These are phyloP conservation scores for Phalloptychus januarius DNA, from an alignment of 2,797 vertebrate species.

Conservation along the genomic window DNA sequence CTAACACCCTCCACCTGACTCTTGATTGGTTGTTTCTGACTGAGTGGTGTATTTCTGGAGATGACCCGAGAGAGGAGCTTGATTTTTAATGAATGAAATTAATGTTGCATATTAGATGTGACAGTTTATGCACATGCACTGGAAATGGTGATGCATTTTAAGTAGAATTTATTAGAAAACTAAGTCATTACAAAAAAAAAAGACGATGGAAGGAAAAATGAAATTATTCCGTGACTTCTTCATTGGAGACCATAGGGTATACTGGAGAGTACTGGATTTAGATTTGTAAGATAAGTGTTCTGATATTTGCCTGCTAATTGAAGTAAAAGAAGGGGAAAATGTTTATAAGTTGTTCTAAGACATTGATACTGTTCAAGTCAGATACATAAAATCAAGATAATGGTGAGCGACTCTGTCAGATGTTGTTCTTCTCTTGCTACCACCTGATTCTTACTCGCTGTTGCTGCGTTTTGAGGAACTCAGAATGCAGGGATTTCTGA, in stretches of 20 bases:
- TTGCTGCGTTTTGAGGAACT: conserved; percentile 12
- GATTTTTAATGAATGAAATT: neutral
- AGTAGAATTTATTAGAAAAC: neutral
- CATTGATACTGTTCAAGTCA: neutral
- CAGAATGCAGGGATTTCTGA: conserved; percentile 10
- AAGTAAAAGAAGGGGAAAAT: neutral
- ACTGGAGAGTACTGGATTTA: neutral
- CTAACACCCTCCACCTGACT: too few relatives aligned
- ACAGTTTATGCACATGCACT: neutral
- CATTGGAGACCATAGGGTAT: neutral
- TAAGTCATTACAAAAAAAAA: neutral
- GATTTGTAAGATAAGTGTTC: neutral
- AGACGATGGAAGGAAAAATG: neutral
- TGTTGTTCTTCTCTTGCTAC: conserved; percentile 12
- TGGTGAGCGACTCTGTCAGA: conserved; percentile 19
- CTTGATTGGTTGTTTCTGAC: neutral
- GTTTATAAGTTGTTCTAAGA: neutral
- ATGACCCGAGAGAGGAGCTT: neutral
- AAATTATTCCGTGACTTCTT: neutral
- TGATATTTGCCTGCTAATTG: neutral
- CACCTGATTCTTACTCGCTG: conserved; percentile 26
- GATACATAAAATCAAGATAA: conserved; percentile 7
- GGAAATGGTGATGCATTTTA: neutral
- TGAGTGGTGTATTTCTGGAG: neutral
- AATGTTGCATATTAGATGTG: neutral